Base-by-base conservation (phyloP, 1,140 invertebrate genomes). In the Drepana arcuata region DNA sequence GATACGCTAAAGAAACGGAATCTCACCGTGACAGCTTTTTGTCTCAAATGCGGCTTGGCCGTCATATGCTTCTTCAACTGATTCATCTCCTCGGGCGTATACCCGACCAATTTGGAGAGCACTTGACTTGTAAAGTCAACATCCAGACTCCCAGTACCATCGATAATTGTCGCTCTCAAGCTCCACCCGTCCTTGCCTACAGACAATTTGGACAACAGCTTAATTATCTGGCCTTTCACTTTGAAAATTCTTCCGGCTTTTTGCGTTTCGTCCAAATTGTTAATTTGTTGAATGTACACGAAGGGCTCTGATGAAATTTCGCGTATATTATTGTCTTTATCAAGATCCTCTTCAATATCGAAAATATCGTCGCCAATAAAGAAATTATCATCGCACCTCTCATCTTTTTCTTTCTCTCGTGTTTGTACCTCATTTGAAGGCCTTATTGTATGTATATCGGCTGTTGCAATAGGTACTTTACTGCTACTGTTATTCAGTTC, bases 271-370 rank as follows among this genome's bases (percentile, higher is more conserved):
- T 32, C 44, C 32, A 77, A 34, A 12, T 78, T 70, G 4, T 63
- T 65, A 21, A 84, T 71, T 36, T 82, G 78, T 44, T 82, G 82
- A 16, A 84, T 65, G 51, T 81, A 82, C 2, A 75, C 48, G 36
- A 66, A 84, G 1, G 79, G 79, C 43, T 69, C 63, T 0, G 58
- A 10, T 10, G 61, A 38, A 5, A 79, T n/a, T n/a, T n/a, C n/a
- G n/a, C n/a, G n/a, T n/a, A n/a, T n/a, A n/a, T n/a, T n/a, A n/a
- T n/a, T n/a, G n/a, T n/a, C n/a, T n/a, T n/a, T n/a, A n/a, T n/a
- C n/a, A n/a, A n/a, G n/a, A n/a, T n/a, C n/a, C n/a, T n/a, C n/a
- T n/a, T n/a, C n/a, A n/a, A n/a, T n/a, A n/a, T n/a, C n/a, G n/a
- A n/a, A n/a, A n/a, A n/a, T n/a, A n/a, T n/a, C n/a, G n/a, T n/a